phyloP scores from a whole-genome alignment of 2,797 vertebrate genomes.

The Nannoperca australis region DNA sequence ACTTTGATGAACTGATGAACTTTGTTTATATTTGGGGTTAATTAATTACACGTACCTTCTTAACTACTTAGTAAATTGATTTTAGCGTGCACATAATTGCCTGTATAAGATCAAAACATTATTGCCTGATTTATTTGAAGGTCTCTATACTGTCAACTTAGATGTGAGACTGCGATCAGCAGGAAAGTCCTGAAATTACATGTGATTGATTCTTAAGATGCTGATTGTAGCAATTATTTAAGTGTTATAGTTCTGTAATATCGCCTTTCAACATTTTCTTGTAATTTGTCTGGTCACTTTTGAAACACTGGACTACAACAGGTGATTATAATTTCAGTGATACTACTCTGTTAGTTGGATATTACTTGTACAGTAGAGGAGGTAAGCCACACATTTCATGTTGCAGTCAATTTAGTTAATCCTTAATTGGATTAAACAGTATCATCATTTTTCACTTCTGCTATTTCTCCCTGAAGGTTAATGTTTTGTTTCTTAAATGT shows the following conservation, averaged over 20 bases:
- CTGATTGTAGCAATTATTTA: neutral
- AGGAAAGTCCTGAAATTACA: conserved; percentile 8
- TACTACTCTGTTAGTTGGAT: too few species aligned
- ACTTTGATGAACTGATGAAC: too few species aligned
- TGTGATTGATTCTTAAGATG: conserved; percentile 1
- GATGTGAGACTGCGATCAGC: neutral
- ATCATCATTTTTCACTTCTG: neutral
- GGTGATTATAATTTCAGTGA: neutral
- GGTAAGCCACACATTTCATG: neutral
- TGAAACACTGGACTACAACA: neutral
- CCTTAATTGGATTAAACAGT: neutral
- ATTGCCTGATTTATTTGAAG: conserved; percentile 5
- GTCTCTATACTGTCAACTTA: neutral
- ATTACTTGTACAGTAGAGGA: neutral
- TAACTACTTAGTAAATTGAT: neutral
- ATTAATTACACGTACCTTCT: neutral
- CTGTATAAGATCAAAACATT: conserved; percentile 10
- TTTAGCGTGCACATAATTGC: conserved; percentile 1
- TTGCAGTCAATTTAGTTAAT: neutral
- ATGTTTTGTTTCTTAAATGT: too few species aligned
- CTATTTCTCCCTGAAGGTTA: neutral
- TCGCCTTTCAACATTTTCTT: too few species aligned
- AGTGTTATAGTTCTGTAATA: too few species aligned
- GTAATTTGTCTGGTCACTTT: neutral
- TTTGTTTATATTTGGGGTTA: conserved; percentile 15